Conservation (phyloP, 2,888 invertebrate species). For the Microctonus aethiopoides region DNA sequence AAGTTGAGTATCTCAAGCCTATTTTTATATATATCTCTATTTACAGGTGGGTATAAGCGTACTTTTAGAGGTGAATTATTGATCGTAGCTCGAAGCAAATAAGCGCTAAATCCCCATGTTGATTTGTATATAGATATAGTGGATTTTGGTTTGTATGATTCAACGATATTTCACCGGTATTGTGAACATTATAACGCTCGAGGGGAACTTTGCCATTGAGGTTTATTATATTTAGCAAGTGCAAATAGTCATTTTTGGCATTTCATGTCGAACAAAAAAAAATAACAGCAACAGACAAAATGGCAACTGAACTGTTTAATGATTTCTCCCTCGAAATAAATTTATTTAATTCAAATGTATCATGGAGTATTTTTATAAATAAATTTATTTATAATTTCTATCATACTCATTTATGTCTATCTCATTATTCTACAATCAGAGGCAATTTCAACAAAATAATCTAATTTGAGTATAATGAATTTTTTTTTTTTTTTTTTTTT, state of each 20-base stretch:
- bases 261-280: constrained; percentile 30
- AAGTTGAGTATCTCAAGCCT: no score
- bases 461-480: no score
- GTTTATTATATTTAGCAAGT: constrained; percentile 60
- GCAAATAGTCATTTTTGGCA: constrained; percentile 54
- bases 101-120: not conserved
- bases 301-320: not conserved
- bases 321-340: not conserved
- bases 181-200: not conserved
- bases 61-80: not conserved
- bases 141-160: not conserved
- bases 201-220: constrained; percentile 12
- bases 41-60: not conserved
- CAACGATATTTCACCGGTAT: not conserved
- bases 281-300: constrained; percentile 39
- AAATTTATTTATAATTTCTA: no score
- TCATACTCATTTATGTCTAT: not conserved
- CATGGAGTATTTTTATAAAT: no score
- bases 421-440: not conserved
- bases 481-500: no score
- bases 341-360: no score
- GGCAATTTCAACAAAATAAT: no score
- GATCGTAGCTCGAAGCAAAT: not conserved
- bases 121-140: not conserved
- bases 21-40: no score